Base-by-base conservation (phyloP, 2,113 vertebrate genomes). In the Accipiter cooperii region DNA sequence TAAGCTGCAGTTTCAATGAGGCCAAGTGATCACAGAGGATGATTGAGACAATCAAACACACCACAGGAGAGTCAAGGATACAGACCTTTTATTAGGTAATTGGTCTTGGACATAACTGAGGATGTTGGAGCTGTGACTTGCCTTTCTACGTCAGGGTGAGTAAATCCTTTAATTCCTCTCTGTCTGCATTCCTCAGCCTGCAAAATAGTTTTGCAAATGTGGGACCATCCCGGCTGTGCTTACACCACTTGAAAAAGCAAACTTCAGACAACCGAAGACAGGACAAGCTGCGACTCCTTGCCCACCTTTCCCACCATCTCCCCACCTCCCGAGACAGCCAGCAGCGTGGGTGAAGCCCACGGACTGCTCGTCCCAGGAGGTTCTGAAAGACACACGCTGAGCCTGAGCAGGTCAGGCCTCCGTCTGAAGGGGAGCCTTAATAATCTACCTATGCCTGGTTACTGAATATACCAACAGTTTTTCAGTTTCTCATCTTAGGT, bases 301-400 rank as follows among this genome's bases (percentile, higher is more conserved):
- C 28, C 25, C 65, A 54, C 8, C 9, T 58, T 61, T 54, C 21
- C 44, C 49, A 74, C 8, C 47, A 40, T 18, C 20, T 81, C 25
- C 17, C 33, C 21, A 55, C 17, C 22, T 69, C 28, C 65, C 2
- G 6, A 44, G 28, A 9, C 26, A 87, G 34, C 31, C 54, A 75
- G 55, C 20, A 90, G 26, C 0, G 0, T 12, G 57, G 61, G 44
- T 4, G 47, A 69, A 85, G 40, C 40, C 49, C 0, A 0, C 12
- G 44, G 38, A 34, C 9, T 47, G 38, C 13, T 81, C 21, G 11
- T 70, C 15, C 40, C 3, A 7, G 36, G 15, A 25, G 21, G 1
- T 9, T 75, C 65, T 25, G 6, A 47, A 74, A 63, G 46, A 33
- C 31, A 31, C 17, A 3, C 5, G 17, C 31, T 49, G 42, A 92